Percentiles rank a stretch among this genome's conserved stretches.
These are phyloP conservation scores for Aselliscus stoliczkanus DNA, from an alignment of 2,797 vertebrate genomes.

Conservation along the genomic window DNA sequence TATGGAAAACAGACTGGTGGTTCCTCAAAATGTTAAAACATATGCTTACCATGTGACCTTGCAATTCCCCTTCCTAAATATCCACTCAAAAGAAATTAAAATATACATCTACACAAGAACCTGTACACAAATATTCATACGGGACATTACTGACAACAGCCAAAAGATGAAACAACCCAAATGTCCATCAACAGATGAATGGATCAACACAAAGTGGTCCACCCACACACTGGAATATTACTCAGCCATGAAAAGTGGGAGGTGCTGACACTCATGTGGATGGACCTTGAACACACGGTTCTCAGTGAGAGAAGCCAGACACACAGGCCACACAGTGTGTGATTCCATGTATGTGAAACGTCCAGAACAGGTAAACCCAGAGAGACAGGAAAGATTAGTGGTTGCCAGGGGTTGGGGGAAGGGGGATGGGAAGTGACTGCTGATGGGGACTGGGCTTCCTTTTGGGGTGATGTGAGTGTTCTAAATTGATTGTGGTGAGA, in stretches of 20 bases:
- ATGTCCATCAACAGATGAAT: fast-evolving
- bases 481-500: too few relatives aligned
- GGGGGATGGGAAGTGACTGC: neutral
- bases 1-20: neutral
- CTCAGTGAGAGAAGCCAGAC: too few relatives aligned
- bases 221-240: fast-evolving
- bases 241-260: neutral
- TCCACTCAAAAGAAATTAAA: too few relatives aligned
- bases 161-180: neutral
- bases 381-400: too few relatives aligned
- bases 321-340: too few relatives aligned
- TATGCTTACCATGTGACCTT: too few relatives aligned
- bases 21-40: neutral
- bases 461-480: neutral
- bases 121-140: neutral
- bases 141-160: neutral
- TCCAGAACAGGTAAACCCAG: too few relatives aligned
- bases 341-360: too few relatives aligned
- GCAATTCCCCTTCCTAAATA: neutral
- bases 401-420: too few relatives aligned
- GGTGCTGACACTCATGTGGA: too few relatives aligned
- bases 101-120: neutral
- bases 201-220: neutral
- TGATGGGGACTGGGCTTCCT: neutral
- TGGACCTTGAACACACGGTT: too few relatives aligned